Percentiles rank a stretch among this genome's conserved stretches.
Conservation (phyloP, 2,113 vertebrate genomes). For the Thunnus maccoyii region DNA sequence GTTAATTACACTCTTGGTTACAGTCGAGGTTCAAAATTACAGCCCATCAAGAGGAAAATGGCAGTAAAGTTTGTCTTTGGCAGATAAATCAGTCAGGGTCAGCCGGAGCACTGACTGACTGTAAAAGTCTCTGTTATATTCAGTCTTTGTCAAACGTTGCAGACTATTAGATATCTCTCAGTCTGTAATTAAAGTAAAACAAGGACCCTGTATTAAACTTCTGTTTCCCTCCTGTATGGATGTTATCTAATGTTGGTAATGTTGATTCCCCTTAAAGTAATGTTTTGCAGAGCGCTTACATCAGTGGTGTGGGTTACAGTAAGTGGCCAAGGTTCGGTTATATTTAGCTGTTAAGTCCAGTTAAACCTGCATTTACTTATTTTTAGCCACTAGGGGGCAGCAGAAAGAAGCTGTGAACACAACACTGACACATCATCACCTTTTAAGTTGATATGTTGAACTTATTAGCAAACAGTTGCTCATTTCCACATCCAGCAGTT, state of each 20-base stretch:
- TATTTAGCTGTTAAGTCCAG: neutral
- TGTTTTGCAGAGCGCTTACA: neutral
- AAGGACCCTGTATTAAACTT: neutral
- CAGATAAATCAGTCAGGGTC: constrained; percentile 55
- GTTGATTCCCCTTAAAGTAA: neutral
- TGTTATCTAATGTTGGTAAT: neutral
- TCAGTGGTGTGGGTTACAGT: too few relatives aligned
- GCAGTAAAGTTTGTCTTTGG: constrained; percentile 68
- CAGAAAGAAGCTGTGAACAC: too few relatives aligned
- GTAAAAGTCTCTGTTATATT: neutral
- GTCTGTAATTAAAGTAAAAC: neutral
- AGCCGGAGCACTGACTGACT: constrained; percentile 13
- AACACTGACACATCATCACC: too few relatives aligned
- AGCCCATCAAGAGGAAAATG: constrained; percentile 46
- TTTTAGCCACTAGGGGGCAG: too few relatives aligned
- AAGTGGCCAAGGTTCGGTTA: neutral
- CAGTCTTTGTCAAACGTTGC: neutral
- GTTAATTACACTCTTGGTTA: constrained; percentile 61
- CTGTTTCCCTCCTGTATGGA: too few relatives aligned
- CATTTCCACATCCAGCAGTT: too few relatives aligned
- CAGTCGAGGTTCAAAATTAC: constrained; percentile 44
- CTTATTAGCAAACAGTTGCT: too few relatives aligned
- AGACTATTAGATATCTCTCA: too few relatives aligned
- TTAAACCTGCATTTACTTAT: too few relatives aligned
- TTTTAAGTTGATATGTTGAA: too few relatives aligned